phyloP scores from a whole-genome alignment of 2,888 invertebrate species.

The Blera fallax region DNA sequence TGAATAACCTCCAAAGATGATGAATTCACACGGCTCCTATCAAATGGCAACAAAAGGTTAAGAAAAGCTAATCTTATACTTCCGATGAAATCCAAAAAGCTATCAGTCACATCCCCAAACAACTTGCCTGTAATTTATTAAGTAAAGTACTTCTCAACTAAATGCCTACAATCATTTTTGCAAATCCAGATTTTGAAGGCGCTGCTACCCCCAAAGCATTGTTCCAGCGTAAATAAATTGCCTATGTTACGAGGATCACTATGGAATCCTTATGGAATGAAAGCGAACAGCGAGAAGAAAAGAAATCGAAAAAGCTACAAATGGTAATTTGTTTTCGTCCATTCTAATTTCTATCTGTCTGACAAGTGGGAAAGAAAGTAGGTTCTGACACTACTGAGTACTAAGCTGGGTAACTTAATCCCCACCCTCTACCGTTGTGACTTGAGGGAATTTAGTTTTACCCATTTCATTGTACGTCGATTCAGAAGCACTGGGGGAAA shows the following conservation, averaged over 20 bases:
- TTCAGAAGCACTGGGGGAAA: conserved; percentile 1
- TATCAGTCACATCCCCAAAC: conserved; percentile 28
- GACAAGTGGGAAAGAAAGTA: conserved; percentile 56
- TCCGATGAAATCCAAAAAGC: conserved; percentile 15
- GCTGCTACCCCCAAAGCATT: not conserved
- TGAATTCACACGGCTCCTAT: not conserved
- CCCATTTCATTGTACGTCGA: conserved; percentile 7
- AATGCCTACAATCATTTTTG: conserved; percentile 44
- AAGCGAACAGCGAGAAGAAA: conserved; percentile 44
- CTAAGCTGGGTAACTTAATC: conserved; percentile 46
- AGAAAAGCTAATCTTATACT: conserved; percentile 1
- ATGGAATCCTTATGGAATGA: not conserved
- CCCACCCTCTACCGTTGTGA: conserved; percentile 1
- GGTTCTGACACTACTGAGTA: conserved; percentile 35
- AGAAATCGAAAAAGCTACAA: conserved; percentile 57
- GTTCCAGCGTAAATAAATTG: conserved; percentile 42
- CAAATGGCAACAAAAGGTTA: not conserved
- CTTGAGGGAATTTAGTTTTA: conserved; percentile 37
- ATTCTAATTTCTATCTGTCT: conserved; percentile 45
- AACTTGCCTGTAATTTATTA: conserved; percentile 18
- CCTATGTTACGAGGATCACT: conserved; percentile 15
- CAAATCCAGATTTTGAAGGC: conserved; percentile 21
- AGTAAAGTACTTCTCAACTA: conserved; percentile 21
- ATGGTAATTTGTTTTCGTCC: conserved; percentile 69
- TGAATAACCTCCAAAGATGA: too few species aligned